Base-by-base conservation (phyloP, 2,113 vertebrate genomes). In the Pedionomus torquatus region DNA sequence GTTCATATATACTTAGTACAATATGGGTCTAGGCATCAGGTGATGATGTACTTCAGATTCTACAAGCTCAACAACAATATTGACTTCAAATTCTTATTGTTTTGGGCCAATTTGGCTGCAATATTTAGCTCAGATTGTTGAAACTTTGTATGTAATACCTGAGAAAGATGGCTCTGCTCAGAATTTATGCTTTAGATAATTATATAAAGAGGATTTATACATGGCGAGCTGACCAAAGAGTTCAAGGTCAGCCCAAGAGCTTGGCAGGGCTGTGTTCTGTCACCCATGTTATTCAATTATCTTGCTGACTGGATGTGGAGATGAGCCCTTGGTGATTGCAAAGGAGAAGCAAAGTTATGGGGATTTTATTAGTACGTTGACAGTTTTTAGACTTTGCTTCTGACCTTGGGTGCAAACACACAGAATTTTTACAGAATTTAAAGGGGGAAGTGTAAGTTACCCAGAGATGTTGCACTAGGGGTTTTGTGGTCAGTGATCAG, bases 261-360 rank as follows among this genome's bases (percentile, higher is more conserved):
- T 93, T 74, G n/a, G 43, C 70, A 75, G 66, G 78, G 23, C 68
- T 74, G 37, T 92, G 85, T 49, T 94, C 66, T 69, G 46, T 93
- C 83, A 90, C 87, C 90, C 75, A 12, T 86, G 71, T 74, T 83
- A 94, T 90, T 88, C 78, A 90, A 19, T 93, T 91, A 86, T 88
- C 90, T 86, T 65, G 66, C 49, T 95, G 84, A 69, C 66, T 85
- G 82, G n/a, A 61, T 54, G 66, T 61, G 58, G 58, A 90, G 61
- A 82, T 52, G 70, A 93, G 54, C 31, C 31, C 25, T 80, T 60
- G 46, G 63, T 91, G 82, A 77, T 58, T 0, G 2, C 37, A 58
- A 72, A 74, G 51, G 66, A 83, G 71, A 83, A 85, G 21, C 8
- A 61, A 90, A 93, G 25, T 90, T 93, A 66, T 21, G 30, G 33